Percentiles rank a stretch among this genome's conserved stretches.
Conservation (phyloP, 2,888 invertebrate genomes). For the Lepidochrysops patricia region DNA sequence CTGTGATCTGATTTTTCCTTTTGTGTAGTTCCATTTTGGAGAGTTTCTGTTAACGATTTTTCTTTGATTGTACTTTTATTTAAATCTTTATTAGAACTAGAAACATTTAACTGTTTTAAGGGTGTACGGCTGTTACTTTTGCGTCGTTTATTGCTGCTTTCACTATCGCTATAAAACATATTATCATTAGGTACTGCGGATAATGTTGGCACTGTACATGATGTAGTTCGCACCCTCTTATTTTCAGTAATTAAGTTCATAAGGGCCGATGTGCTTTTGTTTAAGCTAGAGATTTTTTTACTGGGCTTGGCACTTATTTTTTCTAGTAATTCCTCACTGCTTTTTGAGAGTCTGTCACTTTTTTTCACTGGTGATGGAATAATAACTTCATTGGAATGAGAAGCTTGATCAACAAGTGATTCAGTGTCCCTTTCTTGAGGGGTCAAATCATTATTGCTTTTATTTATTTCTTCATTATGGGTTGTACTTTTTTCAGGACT, state of each 20-base stretch:
- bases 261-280: slow-evolving; percentile 42
- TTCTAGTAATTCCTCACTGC: slow-evolving; percentile 36
- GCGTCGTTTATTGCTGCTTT: slow-evolving; percentile 33
- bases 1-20: slow-evolving; percentile 20
- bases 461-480: not conserved
- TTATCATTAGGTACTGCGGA: slow-evolving; percentile 27
- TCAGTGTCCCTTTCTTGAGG: not conserved
- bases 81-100: slow-evolving; percentile 22
- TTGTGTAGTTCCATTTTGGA: slow-evolving; percentile 14
- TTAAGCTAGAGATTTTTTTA: slow-evolving; percentile 29
- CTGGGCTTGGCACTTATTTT: slow-evolving; percentile 31
- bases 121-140: slow-evolving; percentile 19
- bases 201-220: slow-evolving; percentile 37
- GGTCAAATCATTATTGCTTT: not conserved
- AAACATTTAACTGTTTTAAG: slow-evolving; percentile 17
- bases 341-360: slow-evolving; percentile 26
- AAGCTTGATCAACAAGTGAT: not conserved
- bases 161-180: slow-evolving; percentile 45
- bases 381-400: not conserved
- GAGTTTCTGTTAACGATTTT: slow-evolving; percentile 13
- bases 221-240: slow-evolving; percentile 49
- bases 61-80: slow-evolving; percentile 16
- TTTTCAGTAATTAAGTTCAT: slow-evolving; percentile 28
- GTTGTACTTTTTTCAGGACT: slow-evolving; percentile 6
- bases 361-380: not conserved